Conservation (phyloP, 2,888 invertebrate genomes). For the Tipula vernalis region DNA sequence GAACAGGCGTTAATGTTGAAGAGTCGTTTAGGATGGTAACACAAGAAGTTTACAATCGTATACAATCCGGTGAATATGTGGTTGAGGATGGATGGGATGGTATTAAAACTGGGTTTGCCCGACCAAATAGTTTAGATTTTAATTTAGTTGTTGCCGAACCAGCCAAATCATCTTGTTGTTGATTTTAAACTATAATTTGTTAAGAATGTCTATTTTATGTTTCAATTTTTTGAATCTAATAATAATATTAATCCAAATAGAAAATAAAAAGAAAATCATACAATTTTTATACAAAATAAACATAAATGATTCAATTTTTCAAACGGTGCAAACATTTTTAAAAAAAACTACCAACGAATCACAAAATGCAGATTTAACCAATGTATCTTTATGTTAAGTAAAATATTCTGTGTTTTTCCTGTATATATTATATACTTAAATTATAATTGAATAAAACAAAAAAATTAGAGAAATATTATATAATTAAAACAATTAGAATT, state of each 20-base stretch:
- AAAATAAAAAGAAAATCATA: not conserved
- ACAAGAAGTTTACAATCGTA: constrained; percentile 79
- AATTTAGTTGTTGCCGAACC: constrained; percentile 82
- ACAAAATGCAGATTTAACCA: not conserved
- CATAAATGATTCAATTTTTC: not conserved
- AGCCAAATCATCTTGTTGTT: constrained; percentile 82
- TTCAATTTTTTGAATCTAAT: not conserved
- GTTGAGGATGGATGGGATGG: constrained; percentile 96
- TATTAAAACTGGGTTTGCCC: constrained; percentile 81
- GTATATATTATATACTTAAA: not conserved
- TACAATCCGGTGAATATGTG: constrained; percentile 84
- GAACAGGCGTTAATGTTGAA: constrained; percentile 84
- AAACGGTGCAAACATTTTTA: not conserved
- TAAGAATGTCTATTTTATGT: not conserved
- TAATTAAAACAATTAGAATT: not conserved
- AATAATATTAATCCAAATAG: not conserved
- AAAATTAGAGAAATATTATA: not conserved
- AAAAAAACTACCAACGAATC: not conserved
- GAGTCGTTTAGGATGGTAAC: constrained; percentile 84
- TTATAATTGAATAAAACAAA: not conserved
- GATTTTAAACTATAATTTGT: constrained; percentile 19
- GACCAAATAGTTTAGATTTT: constrained; percentile 70
- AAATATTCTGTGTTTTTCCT: not conserved
- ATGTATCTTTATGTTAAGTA: not conserved
- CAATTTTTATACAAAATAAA: not conserved